These are phyloP conservation scores for Micrastur ruficollis DNA, from an alignment of 2,797 vertebrate genomes.

Conservation along the genomic window DNA sequence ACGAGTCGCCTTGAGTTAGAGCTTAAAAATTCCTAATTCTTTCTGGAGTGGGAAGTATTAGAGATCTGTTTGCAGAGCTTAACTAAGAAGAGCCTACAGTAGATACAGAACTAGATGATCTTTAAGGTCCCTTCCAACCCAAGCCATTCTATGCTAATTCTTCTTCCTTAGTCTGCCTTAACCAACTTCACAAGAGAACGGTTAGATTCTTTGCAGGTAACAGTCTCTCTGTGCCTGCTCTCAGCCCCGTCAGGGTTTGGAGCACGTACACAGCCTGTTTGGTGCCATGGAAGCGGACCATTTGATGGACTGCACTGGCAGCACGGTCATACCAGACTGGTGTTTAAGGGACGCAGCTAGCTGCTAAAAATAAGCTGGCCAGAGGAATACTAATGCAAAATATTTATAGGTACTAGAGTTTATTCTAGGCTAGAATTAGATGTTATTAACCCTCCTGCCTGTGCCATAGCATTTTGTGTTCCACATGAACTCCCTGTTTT, in stretches of 20 bases:
- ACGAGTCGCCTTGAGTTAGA: background rate
- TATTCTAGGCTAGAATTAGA: background rate
- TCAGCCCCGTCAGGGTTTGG: fast-evolving
- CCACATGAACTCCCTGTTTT: background rate
- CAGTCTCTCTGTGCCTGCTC: fast-evolving
- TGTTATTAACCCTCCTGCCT: background rate
- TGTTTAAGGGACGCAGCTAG: fast-evolving
- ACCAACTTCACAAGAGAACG: fast-evolving
- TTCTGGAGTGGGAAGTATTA: background rate
- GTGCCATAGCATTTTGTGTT: no score
- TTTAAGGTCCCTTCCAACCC: no score
- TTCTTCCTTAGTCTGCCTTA: background rate
- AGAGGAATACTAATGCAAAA: background rate
- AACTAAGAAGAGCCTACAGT: background rate
- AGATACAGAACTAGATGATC: no score
- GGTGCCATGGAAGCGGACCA: background rate
- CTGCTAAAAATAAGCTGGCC: background rate
- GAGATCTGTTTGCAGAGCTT: background rate
- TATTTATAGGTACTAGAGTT: background rate
- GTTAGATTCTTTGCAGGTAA: fast-evolving
- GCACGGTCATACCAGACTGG: background rate
- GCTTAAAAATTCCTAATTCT: background rate
- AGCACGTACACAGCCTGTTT: fast-evolving
- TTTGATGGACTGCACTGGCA: background rate
- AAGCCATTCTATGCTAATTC: no score